Conservation (phyloP, 2,888 invertebrate species). For the Cancer borealis region DNA sequence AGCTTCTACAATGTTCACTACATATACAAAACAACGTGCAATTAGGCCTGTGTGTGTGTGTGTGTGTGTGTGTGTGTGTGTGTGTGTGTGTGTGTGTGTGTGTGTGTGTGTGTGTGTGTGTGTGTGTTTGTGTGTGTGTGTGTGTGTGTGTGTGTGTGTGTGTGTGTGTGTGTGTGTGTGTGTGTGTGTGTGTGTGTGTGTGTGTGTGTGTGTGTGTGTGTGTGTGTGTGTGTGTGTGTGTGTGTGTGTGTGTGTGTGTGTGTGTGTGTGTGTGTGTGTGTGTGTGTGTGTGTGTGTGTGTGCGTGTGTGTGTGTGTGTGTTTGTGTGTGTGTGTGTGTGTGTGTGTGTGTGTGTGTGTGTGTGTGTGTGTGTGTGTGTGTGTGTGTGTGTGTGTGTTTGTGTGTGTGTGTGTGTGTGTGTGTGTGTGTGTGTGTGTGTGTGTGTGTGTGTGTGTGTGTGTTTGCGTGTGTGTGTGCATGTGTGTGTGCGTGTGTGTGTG, state of each 20-base stretch:
- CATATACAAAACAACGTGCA: too few species aligned
- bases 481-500: background rate
- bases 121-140: constrained; percentile 5
- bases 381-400: background rate
- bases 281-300: constrained; percentile 16
- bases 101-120: background rate
- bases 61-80: constrained; percentile 31
- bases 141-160: background rate
- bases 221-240: background rate
- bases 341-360: constrained; percentile 13
- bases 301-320: background rate
- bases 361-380: constrained; percentile 32
- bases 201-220: constrained; percentile 2
- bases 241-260: constrained; percentile 13
- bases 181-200: constrained; percentile 32
- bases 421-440: constrained; percentile 13
- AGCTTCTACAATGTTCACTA: too few species aligned
- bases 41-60: background rate
- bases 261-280: constrained; percentile 26
- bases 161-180: constrained; percentile 6
- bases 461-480: too few species aligned
- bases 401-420: background rate
- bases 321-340: too few species aligned
- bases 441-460: constrained; percentile 26
- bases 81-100: constrained; percentile 13